Conservation (phyloP, 2,113 vertebrate species). For the Agelaius tricolor region DNA sequence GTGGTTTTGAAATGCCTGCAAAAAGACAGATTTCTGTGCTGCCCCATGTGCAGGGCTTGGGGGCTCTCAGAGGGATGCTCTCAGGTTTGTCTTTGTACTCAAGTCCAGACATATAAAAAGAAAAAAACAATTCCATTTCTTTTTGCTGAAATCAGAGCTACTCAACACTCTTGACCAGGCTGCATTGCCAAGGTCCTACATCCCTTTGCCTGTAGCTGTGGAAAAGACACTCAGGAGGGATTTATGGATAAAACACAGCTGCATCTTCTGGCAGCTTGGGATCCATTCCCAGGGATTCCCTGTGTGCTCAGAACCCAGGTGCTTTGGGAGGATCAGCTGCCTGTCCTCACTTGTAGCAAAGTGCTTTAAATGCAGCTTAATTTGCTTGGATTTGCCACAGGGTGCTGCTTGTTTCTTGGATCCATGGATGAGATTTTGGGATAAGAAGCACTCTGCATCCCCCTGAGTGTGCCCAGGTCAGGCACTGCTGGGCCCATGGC, state of each 20-base stretch:
- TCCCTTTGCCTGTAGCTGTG: neutral
- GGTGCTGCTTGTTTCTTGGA: neutral
- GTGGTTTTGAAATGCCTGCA: neutral
- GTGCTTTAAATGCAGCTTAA: neutral
- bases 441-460: fast-evolving
- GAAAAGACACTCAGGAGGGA: neutral
- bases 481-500: fast-evolving
- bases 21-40: neutral
- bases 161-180: fast-evolving
- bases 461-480: fast-evolving
- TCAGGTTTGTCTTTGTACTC: neutral
- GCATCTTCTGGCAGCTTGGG: neutral
- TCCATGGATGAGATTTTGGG: fast-evolving
- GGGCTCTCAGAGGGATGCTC: neutral
- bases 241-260: neutral
- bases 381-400: neutral
- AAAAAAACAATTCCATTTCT: neutral
- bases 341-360: neutral
- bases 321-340: neutral
- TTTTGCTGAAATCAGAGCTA: neutral
- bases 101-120: neutral
- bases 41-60: neutral
- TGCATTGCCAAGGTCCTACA: fast-evolving
- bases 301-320: fast-evolving
- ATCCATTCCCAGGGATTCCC: neutral